phyloP scores from a whole-genome alignment of 1,140 invertebrate genomes.

The Heliconius hewitsoni region DNA sequence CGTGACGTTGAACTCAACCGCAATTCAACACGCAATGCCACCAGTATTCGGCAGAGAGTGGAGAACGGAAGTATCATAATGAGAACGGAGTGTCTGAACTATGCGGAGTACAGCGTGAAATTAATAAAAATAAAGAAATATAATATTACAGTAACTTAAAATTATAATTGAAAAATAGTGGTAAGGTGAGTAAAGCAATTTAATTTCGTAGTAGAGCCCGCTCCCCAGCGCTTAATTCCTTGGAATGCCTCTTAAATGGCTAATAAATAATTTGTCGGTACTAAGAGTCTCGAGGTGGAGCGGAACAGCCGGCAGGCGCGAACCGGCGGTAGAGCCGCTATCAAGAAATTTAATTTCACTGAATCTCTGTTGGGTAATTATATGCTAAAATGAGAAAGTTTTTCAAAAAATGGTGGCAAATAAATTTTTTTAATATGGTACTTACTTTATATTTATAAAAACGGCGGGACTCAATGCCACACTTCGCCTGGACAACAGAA shows the following conservation, averaged over 20 bases:
- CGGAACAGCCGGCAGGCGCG: slow-evolving; percentile 7
- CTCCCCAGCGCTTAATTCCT: background rate
- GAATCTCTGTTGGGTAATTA: slow-evolving; percentile 20
- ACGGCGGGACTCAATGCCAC: no score
- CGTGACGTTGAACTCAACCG: no score
- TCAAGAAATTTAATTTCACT: slow-evolving; percentile 32
- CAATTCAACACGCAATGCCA: no score
- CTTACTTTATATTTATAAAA: no score
- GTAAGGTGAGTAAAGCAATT: background rate
- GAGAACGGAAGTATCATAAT: no score
- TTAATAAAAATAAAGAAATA: no score
- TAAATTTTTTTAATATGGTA: background rate
- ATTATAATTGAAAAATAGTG: slow-evolving; percentile 4
- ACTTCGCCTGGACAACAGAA: no score
- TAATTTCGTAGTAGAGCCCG: background rate
- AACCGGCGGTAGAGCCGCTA: slow-evolving; percentile 16
- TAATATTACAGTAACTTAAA: background rate
- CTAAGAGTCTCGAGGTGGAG: slow-evolving; percentile 16
- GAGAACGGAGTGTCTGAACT: no score
- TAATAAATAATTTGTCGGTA: slow-evolving; percentile 25
- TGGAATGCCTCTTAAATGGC: slow-evolving; percentile 18
- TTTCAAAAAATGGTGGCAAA: slow-evolving; percentile 19
- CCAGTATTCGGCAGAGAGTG: no score
- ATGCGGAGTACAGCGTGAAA: no score
- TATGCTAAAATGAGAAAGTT: slow-evolving; percentile 21